Evolutionary conservation across 2,797 vertebrate genomes (phyloP).

Genomic region (Limosa lapponica): DNA sequence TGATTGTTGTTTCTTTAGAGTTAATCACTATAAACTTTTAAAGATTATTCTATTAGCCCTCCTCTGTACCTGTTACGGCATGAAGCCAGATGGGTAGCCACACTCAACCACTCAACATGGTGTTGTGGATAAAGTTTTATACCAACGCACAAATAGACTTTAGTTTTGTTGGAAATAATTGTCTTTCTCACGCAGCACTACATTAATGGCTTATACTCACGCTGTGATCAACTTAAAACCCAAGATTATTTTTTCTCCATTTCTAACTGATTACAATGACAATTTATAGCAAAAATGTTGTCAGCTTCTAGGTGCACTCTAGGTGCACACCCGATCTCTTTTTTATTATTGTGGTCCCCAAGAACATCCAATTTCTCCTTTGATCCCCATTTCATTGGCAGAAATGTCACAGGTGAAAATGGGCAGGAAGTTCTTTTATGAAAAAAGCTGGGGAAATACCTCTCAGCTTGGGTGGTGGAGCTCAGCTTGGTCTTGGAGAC

Average conservation of each 20-base stretch:
- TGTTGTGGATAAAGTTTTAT: neutral
- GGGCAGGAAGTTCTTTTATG: neutral
- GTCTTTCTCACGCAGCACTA: neutral
- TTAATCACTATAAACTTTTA: neutral
- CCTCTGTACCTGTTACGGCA: neutral
- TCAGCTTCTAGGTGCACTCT: neutral
- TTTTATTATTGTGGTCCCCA: neutral
- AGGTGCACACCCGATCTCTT: too few relatives aligned
- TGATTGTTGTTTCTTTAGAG: neutral
- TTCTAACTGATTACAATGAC: neutral
- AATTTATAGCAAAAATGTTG: neutral
- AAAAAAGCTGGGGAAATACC: neutral
- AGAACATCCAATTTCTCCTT: neutral
- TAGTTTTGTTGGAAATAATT: neutral
- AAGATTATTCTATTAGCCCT: neutral
- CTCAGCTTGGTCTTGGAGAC: neutral
- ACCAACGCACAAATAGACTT: neutral
- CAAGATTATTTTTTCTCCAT: neutral
- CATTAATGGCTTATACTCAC: neutral
- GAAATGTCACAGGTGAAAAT: neutral
- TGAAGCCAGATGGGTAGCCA: neutral
- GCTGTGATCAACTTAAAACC: neutral
- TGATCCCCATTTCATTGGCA: neutral
- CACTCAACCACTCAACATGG: neutral
- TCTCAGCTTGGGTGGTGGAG: neutral